Conservation (phyloP, 2,113 vertebrate species). For the Nettapus auritus region DNA sequence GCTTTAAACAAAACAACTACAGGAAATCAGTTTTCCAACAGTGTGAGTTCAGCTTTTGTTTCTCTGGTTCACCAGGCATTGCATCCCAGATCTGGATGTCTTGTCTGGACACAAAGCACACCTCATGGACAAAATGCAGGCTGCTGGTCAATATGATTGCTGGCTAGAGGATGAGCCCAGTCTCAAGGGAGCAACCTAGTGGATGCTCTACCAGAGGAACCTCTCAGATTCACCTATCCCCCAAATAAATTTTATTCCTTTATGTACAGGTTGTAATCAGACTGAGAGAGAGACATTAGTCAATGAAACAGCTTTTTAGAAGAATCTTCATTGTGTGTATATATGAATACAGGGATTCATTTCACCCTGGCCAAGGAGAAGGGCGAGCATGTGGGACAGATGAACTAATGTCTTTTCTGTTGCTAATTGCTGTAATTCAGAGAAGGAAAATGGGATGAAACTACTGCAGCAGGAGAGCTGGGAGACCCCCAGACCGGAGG, state of each 20-base stretch:
- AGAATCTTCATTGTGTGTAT: background rate
- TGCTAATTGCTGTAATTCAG: constrained; percentile 52
- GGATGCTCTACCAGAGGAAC: background rate
- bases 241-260: background rate
- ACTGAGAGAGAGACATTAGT: background rate
- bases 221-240: background rate
- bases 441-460: constrained; percentile 9
- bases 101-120: background rate
- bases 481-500: background rate
- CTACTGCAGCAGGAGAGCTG: background rate
- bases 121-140: background rate
- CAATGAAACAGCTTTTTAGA: background rate
- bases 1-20: background rate
- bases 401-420: constrained; percentile 33
- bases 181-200: background rate
- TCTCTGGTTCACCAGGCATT: background rate
- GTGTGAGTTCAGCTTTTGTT: background rate
- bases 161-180: background rate
- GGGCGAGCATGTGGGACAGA: background rate
- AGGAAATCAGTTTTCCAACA: background rate
- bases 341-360: background rate
- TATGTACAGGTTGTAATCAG: background rate
- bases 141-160: background rate
- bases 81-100: background rate
- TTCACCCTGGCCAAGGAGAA: background rate